Percentiles rank a stretch among this genome's conserved stretches.
phyloP scores from a whole-genome alignment of 2,113 vertebrate genomes.

The cattle (Bos taurus) region DNA sequence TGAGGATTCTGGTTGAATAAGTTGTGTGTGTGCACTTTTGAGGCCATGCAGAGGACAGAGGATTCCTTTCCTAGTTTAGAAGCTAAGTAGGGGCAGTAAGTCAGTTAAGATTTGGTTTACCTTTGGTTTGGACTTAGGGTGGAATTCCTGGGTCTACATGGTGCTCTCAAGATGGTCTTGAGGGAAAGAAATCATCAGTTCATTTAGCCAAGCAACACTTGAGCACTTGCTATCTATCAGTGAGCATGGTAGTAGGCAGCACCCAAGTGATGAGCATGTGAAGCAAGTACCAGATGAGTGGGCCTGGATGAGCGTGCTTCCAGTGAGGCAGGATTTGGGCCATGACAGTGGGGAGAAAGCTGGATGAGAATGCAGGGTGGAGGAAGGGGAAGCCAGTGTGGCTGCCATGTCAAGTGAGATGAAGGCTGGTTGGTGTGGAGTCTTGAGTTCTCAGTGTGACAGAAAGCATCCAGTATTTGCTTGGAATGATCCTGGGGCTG shows the following conservation, averaged over 20 bases:
- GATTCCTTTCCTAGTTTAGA: background rate
- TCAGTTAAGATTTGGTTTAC: background rate
- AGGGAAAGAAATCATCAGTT: background rate
- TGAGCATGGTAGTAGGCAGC: background rate
- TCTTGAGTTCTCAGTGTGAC: background rate
- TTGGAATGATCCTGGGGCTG: background rate
- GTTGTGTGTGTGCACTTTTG: background rate
- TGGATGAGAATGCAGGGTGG: background rate
- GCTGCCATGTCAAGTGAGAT: background rate
- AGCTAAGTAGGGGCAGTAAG: background rate
- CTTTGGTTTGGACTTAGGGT: background rate
- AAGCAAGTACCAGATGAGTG: background rate
- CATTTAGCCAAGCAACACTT: background rate
- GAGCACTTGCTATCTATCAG: background rate
- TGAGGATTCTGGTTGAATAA: background rate
- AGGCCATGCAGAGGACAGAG: background rate
- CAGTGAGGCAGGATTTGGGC: background rate
- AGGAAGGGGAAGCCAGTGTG: background rate
- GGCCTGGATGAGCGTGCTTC: background rate
- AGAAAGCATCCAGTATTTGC: too few species aligned
- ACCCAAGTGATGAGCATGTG: background rate
- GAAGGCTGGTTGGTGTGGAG: background rate
- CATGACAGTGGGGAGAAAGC: background rate
- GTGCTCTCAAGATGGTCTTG: background rate
- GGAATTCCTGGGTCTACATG: background rate